phyloP scores from a whole-genome alignment of 2,888 invertebrate genomes.

The Pseudococcus longispinus region DNA sequence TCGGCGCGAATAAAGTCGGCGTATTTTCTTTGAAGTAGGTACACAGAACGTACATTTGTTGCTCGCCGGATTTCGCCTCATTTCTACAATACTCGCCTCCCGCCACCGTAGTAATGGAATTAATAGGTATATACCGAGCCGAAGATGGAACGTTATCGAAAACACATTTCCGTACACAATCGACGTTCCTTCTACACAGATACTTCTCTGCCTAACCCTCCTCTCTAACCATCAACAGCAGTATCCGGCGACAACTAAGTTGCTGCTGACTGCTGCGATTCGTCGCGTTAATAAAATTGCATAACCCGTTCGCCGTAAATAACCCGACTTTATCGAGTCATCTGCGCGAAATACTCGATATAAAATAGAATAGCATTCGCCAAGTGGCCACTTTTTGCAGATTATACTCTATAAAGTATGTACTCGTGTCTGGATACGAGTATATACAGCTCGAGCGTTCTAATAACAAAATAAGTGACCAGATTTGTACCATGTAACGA shows the following conservation, averaged over 20 bases:
- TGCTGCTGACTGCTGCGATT: background rate
- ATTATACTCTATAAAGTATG: background rate
- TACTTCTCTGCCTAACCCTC: background rate
- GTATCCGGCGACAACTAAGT: background rate
- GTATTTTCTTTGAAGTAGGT: background rate
- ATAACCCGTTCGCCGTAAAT: slow-evolving; percentile 8
- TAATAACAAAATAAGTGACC: background rate
- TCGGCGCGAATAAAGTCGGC: background rate
- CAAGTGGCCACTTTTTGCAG: slow-evolving; percentile 2
- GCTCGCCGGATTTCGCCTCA: background rate
- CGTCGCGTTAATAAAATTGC: slow-evolving; percentile 1
- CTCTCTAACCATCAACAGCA: background rate
- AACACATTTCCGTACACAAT: background rate
- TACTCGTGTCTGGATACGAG: background rate
- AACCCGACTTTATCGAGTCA: background rate
- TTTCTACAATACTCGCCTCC: background rate
- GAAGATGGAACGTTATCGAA: background rate
- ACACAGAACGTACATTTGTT: background rate
- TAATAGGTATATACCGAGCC: background rate
- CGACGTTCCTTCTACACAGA: background rate
- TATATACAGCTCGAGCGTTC: background rate
- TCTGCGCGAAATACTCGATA: background rate
- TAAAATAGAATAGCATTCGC: background rate
- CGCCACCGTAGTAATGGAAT: background rate
- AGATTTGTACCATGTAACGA: background rate